A percentile compares a stretch with the other conserved stretches of the same genome.
Evolutionary conservation across 2,113 vertebrate species (phyloP).

Genomic region (Manacus vitellinus): DNA sequence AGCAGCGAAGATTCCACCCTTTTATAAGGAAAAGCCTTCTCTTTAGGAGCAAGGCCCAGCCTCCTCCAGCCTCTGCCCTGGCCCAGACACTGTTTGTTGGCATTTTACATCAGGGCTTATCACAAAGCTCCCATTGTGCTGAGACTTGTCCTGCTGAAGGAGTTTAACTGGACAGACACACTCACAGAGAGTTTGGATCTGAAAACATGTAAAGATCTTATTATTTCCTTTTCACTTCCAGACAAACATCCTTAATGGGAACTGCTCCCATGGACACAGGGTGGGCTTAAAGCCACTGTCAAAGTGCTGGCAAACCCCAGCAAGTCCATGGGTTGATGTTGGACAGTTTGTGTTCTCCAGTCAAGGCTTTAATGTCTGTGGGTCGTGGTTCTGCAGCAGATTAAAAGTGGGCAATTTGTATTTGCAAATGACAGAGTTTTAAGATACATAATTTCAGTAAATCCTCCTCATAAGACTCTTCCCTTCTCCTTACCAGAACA

Average conservation of each 20-base stretch:
- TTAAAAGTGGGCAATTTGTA: not conserved
- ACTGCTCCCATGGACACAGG: not conserved
- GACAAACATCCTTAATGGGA: not conserved
- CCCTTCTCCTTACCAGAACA: not conserved
- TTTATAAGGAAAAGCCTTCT: constrained; percentile 4
- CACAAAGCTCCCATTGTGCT: not conserved
- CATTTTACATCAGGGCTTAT: not conserved
- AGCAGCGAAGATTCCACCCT: not conserved
- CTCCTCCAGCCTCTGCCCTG: not conserved
- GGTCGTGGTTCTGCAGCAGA: not conserved
- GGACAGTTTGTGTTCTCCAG: not conserved
- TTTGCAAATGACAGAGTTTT: not conserved
- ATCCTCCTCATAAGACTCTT: not conserved
- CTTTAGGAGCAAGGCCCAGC: not conserved
- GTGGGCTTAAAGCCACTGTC: not conserved
- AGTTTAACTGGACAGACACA: not conserved
- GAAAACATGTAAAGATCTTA: not conserved
- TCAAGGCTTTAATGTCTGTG: not conserved
- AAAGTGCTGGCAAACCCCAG: not conserved
- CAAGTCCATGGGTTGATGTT: accelerated
- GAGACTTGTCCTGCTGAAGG: not conserved
- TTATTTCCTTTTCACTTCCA: not conserved
- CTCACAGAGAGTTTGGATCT: not conserved
- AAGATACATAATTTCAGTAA: not conserved
- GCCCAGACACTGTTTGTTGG: not conserved